Percentiles rank a stretch among this genome's conserved stretches.
phyloP scores from a whole-genome alignment of 2,113 vertebrate genomes.

The Tragelaphus scriptus region DNA sequence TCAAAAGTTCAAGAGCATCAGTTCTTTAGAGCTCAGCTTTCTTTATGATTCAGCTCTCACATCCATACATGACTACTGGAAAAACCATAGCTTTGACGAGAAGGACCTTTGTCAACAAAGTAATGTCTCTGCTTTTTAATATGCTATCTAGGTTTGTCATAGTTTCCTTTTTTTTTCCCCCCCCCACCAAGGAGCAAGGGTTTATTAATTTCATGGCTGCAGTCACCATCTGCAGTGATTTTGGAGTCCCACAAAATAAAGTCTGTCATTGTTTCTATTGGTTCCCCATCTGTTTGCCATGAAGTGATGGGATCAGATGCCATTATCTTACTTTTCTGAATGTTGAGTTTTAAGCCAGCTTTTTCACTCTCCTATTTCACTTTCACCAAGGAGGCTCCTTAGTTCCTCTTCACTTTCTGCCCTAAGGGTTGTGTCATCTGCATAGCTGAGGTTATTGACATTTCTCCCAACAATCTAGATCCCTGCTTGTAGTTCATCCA shows the following conservation, averaged over 20 bases:
- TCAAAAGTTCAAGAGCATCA: background rate
- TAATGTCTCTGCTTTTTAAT: background rate
- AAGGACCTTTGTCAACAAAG: background rate
- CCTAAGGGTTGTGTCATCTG: background rate
- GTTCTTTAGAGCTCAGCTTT: background rate
- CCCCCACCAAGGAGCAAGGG: background rate
- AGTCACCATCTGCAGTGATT: background rate
- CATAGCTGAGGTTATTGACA: background rate
- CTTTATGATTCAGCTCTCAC: background rate
- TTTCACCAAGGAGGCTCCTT: background rate
- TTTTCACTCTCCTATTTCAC: background rate
- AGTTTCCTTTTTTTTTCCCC: too few species aligned
- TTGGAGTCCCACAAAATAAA: background rate
- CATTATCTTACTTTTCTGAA: background rate
- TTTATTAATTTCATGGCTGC: background rate
- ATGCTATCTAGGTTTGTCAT: background rate
- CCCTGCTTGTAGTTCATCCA: background rate
- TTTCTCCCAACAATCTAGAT: background rate
- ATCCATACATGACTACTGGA: background rate
- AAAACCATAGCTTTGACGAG: background rate
- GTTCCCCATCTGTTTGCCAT: background rate
- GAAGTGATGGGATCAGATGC: background rate
- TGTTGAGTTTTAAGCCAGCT: background rate
- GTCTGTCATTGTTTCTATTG: background rate
- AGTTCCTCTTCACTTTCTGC: background rate